Base-by-base conservation (phyloP, 2,113 vertebrate genomes). In the Hypanus sabinus region DNA sequence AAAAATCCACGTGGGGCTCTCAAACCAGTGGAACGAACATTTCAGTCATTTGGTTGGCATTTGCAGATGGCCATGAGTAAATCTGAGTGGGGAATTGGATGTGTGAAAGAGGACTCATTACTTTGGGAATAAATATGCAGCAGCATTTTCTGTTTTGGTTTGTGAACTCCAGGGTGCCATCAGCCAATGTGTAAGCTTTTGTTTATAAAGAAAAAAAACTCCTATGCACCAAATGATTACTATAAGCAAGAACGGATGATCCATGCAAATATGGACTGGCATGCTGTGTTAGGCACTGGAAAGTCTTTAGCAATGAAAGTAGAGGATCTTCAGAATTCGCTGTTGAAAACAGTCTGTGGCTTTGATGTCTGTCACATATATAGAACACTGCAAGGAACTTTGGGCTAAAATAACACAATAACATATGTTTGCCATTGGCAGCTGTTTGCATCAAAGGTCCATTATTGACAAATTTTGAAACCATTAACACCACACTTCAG, bases 281-380 rank as follows among this genome's bases (percentile, higher is more conserved):
- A 30, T 38, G 46, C 70, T 71, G 11, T 91, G 65, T 38, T 91
- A 70, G 65, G 20, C 62, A 65, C 22, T 70, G 88, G 70, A 38
- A 91, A 70, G 33, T 91, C 7, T 68, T 68, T 30, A 90, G 30
- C 22, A 73, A 93, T 11, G 38, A 22, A 93, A 38, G 36, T 55
- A 93, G 68, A 93, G 14, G 4, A 68, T 68, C n/a, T 70, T 91
- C n/a, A 70, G 88, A 62, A 90, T 16, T 4, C 9, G 71, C 65
- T 71, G 18, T 30, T 75, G 36, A 46, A 93, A 93, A 93, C 91
- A 93, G 91, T 36, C 91, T 11, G 12, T 73, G 70, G 70, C 68
- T 93, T 93, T 93, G 91, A 73, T 93, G 91, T 93, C 30, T 83
- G 88, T 93, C 38, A 93, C 91, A 93, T 75, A 68, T 92, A 38